Evolutionary conservation across 2,797 vertebrate genomes (phyloP).

Genomic region (Galago senegalensis): DNA sequence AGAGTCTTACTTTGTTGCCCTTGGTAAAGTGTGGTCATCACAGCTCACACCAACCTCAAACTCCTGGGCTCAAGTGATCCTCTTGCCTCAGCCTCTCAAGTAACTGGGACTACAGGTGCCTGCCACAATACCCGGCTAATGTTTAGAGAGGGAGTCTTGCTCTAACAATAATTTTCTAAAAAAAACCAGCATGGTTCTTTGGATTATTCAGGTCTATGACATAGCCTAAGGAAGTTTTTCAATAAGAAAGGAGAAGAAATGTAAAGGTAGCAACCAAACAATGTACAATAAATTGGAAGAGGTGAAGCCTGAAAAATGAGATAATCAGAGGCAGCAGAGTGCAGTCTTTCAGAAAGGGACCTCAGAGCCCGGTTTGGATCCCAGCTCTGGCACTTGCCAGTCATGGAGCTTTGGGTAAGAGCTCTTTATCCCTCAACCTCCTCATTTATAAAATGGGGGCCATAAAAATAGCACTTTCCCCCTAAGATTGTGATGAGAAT

Average conservation of each 20-base stretch:
- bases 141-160: too few relatives aligned
- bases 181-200: constrained; percentile 14
- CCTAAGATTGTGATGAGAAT: not conserved
- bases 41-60: too few relatives aligned
- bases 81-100: too few relatives aligned
- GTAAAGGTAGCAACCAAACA: constrained; percentile 10
- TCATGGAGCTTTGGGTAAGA: not conserved
- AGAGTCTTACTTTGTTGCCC: too few relatives aligned
- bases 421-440: not conserved
- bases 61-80: too few relatives aligned
- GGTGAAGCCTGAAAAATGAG: not conserved
- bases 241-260: not conserved
- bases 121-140: too few relatives aligned
- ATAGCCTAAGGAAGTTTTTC: not conserved
- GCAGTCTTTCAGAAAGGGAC: not conserved
- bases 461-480: not conserved
- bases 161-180: not conserved
- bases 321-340: not conserved
- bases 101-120: too few relatives aligned
- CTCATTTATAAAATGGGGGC: not conserved
- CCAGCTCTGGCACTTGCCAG: not conserved
- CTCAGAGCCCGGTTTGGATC: not conserved
- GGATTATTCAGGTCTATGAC: constrained; percentile 27
- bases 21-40: too few relatives aligned
- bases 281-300: not conserved